Evolutionary conservation across 2,113 vertebrate species (phyloP).

Genomic region (Delphinus delphis): DNA sequence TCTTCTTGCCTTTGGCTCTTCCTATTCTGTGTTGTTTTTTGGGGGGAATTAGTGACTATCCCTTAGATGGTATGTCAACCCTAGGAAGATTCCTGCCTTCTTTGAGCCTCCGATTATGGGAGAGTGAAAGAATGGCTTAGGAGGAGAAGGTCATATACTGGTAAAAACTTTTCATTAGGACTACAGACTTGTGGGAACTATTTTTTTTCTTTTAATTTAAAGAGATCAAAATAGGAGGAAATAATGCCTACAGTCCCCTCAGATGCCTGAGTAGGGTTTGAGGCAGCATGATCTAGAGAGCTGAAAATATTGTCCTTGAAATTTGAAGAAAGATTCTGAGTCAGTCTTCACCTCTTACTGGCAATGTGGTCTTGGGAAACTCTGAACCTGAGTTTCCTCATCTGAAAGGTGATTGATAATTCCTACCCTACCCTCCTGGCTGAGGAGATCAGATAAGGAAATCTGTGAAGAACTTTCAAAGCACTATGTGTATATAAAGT

Average conservation of each 20-base stretch:
- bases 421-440: background rate
- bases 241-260: background rate
- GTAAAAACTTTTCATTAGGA: slow-evolving; percentile 29
- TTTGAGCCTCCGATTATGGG: background rate
- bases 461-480: background rate
- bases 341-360: background rate
- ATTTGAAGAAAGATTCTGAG: background rate
- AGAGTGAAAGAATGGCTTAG: background rate
- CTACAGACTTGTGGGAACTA: background rate
- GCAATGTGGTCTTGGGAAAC: background rate
- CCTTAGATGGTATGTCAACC: background rate
- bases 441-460: background rate
- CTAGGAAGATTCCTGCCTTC: background rate
- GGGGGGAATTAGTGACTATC: background rate
- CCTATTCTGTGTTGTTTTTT: background rate
- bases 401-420: background rate
- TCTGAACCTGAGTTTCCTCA: background rate
- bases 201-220: background rate
- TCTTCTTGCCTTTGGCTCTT: slow-evolving; percentile 30
- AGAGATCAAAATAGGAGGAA: slow-evolving; percentile 9
- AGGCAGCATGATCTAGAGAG: background rate
- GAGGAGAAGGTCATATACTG: background rate
- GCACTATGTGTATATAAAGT: background rate
- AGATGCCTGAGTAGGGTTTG: background rate
- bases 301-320: background rate